Evolutionary conservation across 2,797 vertebrate genomes (phyloP), one percentile per base, ranked within the genome.

Genomic region (Hapalemur alaotrensis): DNA sequence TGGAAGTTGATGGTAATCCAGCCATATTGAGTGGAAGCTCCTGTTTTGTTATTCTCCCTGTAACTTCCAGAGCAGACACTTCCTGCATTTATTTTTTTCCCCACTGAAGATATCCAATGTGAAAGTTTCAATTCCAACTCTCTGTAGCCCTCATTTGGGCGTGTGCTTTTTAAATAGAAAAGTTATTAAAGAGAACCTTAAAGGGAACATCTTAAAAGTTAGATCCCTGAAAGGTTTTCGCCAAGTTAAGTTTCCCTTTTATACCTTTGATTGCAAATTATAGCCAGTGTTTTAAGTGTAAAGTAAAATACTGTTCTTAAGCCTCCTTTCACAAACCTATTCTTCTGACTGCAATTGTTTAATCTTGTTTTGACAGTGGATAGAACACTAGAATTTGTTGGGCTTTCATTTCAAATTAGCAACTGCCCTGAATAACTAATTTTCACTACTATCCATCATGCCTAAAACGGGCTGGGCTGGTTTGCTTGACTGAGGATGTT

Each of bases 331-430:
- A 38, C 38, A 63, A 91, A 81, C 48, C 70, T 79, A 32, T 84
- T 96, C 90, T 95, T 92, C 75, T 93, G 73, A 41, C 12, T 65
- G 35, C 22, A 57, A 15, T 95, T 96, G 76, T 94, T 94, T 95
- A 84, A 95, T 89, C 80, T 96, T 96, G 76, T 84, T 97, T 95
- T 93, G 96, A 97, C 93, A 95, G 86, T 84, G 78, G 88, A 79
- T 46, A 73, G 72, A 91, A 84, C 59, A 69, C 65, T 94, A 69
- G 80, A 84, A 94, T 75, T 92, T 80, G 67, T 79, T 48, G 89
- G 91, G 82, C 38, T 96, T 95, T 93, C 87, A 89, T 84, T 97
- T 91, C 83, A 96, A 87, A 96, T 97, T 57, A 97, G 48, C 46
- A 69, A 78, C 70, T 48, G 35, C 79, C 46, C 94, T 70, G 57